Evolutionary conservation across 2,797 vertebrate genomes (phyloP).

Genomic region (Lagorchestes hirsutus): DNA sequence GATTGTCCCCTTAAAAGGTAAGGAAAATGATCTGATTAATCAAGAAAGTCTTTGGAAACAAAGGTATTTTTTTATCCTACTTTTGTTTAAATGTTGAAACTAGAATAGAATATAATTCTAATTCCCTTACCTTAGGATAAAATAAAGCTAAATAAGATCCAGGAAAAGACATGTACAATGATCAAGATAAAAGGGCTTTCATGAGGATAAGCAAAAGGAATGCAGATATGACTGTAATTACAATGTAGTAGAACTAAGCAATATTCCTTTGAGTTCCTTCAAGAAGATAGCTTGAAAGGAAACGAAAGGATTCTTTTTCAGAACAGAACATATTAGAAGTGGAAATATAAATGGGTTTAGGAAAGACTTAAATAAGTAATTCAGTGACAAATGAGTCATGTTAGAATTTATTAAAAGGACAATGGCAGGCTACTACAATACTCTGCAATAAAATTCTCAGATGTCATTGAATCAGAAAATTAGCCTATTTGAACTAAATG

Average conservation of each 20-base stretch:
- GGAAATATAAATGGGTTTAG: not conserved
- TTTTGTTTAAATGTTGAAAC: constrained; percentile 29
- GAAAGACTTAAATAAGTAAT: constrained; percentile 31
- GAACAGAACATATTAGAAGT: not conserved
- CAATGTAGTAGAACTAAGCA: not conserved
- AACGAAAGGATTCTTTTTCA: constrained; percentile 3
- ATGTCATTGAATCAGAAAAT: not conserved
- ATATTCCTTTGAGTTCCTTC: constrained; percentile 4
- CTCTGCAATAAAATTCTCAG: not conserved
- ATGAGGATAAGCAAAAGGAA: no score
- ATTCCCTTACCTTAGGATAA: not conserved
- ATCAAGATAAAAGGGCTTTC: not conserved
- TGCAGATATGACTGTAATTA: not conserved
- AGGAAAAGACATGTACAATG: constrained; percentile 8
- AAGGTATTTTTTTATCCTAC: not conserved
- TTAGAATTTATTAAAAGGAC: constrained; percentile 29
- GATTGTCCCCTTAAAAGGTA: constrained; percentile 16
- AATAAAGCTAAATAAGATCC: constrained; percentile 26
- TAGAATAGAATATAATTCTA: constrained; percentile 34
- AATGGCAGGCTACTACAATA: constrained; percentile 37
- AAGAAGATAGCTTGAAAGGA: constrained; percentile 14
- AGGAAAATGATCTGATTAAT: constrained; percentile 22
- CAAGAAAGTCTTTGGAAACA: constrained; percentile 18
- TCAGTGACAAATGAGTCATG: constrained; percentile 19
- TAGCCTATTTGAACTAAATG: constrained; percentile 41